A percentile compares a stretch with the other conserved stretches of the same genome.
These are phyloP conservation scores for Larimichthys crocea DNA, from an alignment of 2,113 vertebrate species.

Conservation along the genomic window DNA sequence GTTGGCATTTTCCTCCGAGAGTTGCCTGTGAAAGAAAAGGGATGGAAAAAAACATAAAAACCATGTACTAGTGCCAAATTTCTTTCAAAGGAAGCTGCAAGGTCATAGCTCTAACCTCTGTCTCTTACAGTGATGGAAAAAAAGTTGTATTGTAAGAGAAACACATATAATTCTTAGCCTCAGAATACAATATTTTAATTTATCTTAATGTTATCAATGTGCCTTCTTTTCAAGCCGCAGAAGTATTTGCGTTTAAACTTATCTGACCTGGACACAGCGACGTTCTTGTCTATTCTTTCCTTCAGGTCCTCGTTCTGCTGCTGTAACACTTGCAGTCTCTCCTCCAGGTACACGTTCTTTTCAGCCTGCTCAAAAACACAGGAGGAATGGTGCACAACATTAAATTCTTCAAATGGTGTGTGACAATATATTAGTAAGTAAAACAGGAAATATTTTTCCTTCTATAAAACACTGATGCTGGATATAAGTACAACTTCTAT, in stretches of 20 bases:
- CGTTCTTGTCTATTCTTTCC: constrained; percentile 93
- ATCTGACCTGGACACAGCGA: constrained; percentile 90
- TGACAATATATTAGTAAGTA: background rate
- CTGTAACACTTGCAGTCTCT: constrained; percentile 93
- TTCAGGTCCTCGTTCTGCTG: constrained; percentile 97
- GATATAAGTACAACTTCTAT: background rate
- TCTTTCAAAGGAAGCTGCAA: background rate
- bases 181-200: background rate
- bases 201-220: background rate
- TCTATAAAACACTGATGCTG: background rate
- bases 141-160: background rate
- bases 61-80: background rate
- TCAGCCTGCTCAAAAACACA: constrained; percentile 88
- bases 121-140: background rate
- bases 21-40: constrained; percentile 85
- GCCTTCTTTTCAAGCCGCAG: background rate
- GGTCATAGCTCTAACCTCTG: background rate
- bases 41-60: background rate
- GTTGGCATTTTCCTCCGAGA: constrained; percentile 95
- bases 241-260: background rate
- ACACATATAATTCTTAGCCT: too few relatives aligned
- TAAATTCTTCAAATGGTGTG: constrained; percentile 66
- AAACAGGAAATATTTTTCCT: background rate
- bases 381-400: constrained; percentile 50
- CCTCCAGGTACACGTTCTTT: constrained; percentile 94